Conservation (phyloP, 2,797 vertebrate species). For the Myripristis jacobus region DNA sequence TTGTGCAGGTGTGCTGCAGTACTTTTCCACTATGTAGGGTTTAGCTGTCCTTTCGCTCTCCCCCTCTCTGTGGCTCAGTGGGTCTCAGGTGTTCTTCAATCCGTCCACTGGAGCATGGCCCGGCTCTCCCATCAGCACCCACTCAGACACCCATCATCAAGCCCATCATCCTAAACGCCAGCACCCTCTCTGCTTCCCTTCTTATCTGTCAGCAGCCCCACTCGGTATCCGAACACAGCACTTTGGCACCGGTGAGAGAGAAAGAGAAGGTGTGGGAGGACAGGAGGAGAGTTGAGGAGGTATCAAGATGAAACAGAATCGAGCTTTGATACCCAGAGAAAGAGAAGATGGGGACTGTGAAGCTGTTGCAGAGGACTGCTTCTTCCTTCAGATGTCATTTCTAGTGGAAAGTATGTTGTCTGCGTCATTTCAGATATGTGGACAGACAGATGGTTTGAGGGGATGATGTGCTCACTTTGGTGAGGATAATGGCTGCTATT, state of each 20-base stretch:
- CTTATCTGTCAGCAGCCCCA: conserved; percentile 22
- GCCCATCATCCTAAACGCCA: conserved; percentile 24
- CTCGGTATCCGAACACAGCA: conserved; percentile 23
- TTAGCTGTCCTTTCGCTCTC: conserved; percentile 13
- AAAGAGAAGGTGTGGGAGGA: not conserved
- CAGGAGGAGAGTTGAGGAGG: not conserved
- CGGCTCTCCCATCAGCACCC: conserved; percentile 40
- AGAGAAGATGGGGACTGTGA: not conserved
- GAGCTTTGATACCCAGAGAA: not conserved
- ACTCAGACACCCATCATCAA: conserved; percentile 41
- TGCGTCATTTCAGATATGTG: conserved; percentile 14
- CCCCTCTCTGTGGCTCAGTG: conserved; percentile 15
- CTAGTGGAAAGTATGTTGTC: not conserved
- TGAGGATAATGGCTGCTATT: conserved; percentile 51
- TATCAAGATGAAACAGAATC: not conserved
- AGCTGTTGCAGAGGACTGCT: not conserved
- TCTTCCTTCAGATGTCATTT: not conserved
- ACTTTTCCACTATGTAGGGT: conserved; percentile 54
- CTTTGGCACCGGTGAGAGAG: not conserved
- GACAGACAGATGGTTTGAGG: conserved; percentile 11
- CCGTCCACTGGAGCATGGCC: conserved; percentile 29
- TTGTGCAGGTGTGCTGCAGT: conserved; percentile 19
- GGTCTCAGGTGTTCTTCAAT: conserved; percentile 39
- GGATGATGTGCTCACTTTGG: conserved; percentile 30
- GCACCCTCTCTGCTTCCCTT: conserved; percentile 8